Evolutionary conservation across 2,797 vertebrate species (phyloP).

Genomic region (Adelosebastes latens): DNA sequence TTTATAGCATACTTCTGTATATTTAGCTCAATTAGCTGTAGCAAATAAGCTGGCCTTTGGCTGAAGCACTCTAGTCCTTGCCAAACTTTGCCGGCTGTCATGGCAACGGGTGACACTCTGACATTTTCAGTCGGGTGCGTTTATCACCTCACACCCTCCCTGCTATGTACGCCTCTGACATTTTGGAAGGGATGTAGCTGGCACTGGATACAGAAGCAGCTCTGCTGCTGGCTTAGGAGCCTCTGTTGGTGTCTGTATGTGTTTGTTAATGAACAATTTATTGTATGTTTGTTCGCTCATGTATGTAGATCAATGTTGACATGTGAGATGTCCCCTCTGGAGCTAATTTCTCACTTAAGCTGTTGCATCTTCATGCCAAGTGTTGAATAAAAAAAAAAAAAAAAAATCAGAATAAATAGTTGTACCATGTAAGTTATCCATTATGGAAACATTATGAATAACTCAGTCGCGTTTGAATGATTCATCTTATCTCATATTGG

Average conservation of each 20-base stretch:
- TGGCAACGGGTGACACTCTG: constrained; percentile 77
- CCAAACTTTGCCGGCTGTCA: constrained; percentile 79
- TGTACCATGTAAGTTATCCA: constrained; percentile 34
- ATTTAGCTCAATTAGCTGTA: constrained; percentile 67
- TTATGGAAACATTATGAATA: constrained; percentile 55
- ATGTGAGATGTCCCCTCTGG: constrained; percentile 30
- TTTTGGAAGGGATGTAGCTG: constrained; percentile 69
- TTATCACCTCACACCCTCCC: constrained; percentile 70
- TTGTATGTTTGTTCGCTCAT: constrained; percentile 17
- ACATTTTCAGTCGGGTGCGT: constrained; percentile 77
- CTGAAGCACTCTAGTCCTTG: constrained; percentile 59
- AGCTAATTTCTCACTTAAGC: constrained; percentile 25
- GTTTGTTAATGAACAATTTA: constrained; percentile 10
- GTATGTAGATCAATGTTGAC: constrained; percentile 26
- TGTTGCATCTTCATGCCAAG: constrained; percentile 24
- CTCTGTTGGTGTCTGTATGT: constrained; percentile 6
- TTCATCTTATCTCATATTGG: constrained; percentile 51
- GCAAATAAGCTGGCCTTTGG: constrained; percentile 78
- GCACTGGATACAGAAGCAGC: constrained; percentile 20
- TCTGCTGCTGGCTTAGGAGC: constrained; percentile 26
- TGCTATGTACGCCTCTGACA: constrained; percentile 73
- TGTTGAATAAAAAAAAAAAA: background rate
- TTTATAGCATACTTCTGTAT: constrained; percentile 18
- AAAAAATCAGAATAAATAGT: constrained; percentile 10
- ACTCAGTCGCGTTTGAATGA: constrained; percentile 41